Evolutionary conservation across 1,140 invertebrate species (phyloP).

Genomic region (Platyura marginata): DNA sequence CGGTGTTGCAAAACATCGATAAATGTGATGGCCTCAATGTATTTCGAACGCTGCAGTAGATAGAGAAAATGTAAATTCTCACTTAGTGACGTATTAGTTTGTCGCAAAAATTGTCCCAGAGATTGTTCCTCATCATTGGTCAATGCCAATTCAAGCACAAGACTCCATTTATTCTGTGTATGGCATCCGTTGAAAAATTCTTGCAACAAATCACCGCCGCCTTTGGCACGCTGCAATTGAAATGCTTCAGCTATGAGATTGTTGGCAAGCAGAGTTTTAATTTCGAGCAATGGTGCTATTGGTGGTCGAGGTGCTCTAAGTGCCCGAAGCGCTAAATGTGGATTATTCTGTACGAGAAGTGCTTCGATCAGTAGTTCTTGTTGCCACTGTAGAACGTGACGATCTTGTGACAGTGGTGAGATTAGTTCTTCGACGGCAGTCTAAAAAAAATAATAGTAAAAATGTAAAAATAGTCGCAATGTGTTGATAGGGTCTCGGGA

Average conservation of each 20-base stretch:
- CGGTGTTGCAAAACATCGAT: conserved; percentile 12
- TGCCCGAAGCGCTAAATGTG: conserved; percentile 10
- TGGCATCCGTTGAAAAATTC: conserved; percentile 16
- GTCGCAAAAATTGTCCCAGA: conserved; percentile 10
- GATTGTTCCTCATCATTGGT: conserved; percentile 13
- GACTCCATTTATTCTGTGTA: conserved; percentile 7
- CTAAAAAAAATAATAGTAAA: conserved; percentile 15
- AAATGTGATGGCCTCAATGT: conserved; percentile 17
- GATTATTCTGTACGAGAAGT: conserved; percentile 8
- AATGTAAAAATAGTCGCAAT: too few relatives aligned
- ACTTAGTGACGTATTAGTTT: conserved; percentile 6
- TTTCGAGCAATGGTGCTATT: conserved; percentile 6
- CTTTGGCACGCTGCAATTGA: conserved; percentile 11
- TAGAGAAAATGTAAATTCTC: conserved; percentile 16
- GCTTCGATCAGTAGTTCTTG: conserved; percentile 13
- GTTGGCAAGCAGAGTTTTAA: conserved; percentile 15
- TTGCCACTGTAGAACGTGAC: conserved; percentile 28
- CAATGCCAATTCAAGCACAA: conserved; percentile 12
- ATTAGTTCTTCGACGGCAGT: conserved; percentile 30
- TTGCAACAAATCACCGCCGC: conserved; percentile 11
- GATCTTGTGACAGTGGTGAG: conserved; percentile 22
- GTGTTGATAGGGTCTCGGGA: too few relatives aligned
- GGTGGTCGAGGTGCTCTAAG: conserved; percentile 6
- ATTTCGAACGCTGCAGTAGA: conserved; percentile 17
- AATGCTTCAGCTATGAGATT: conserved; percentile 17